Evolutionary conservation across 2,113 vertebrate species (phyloP).

Genomic region (Puntigrus tetrazona): DNA sequence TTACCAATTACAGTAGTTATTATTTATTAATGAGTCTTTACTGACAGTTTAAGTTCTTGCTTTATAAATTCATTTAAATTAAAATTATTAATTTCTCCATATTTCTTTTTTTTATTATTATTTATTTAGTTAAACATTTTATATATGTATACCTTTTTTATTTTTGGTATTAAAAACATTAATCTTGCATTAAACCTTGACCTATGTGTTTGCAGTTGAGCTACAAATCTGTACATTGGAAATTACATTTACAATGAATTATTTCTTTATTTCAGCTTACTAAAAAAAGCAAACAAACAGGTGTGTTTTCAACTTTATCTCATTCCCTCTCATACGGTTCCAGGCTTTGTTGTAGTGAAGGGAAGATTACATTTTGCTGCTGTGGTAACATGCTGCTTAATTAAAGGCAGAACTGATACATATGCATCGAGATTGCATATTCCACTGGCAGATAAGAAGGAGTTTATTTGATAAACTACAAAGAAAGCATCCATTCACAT

Average conservation of each 20-base stretch:
- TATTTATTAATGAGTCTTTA: too few relatives aligned
- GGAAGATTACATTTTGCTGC: slow-evolving; percentile 69
- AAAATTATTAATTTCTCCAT: too few relatives aligned
- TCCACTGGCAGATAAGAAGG: slow-evolving; percentile 66
- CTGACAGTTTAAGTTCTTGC: too few relatives aligned
- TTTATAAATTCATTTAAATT: background rate
- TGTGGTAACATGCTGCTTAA: slow-evolving; percentile 69
- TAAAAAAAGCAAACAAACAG: background rate
- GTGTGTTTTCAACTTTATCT: background rate
- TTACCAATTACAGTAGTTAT: too few relatives aligned
- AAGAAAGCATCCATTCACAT: slow-evolving; percentile 74
- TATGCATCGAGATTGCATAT: slow-evolving; percentile 71
- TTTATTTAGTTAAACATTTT: too few relatives aligned
- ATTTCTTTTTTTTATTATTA: too few relatives aligned
- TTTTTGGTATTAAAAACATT: background rate
- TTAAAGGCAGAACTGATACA: slow-evolving; percentile 69
- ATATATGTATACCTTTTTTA: too few relatives aligned
- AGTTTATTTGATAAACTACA: slow-evolving; percentile 76
- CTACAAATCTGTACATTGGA: background rate
- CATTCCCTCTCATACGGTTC: slow-evolving; percentile 49
- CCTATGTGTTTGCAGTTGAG: background rate
- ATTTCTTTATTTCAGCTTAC: background rate
- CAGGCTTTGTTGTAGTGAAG: slow-evolving; percentile 58
- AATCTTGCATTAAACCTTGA: background rate
- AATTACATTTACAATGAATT: too few relatives aligned